phyloP scores from a whole-genome alignment of 2,113 vertebrate genomes.

The Lipophrys pholis region DNA sequence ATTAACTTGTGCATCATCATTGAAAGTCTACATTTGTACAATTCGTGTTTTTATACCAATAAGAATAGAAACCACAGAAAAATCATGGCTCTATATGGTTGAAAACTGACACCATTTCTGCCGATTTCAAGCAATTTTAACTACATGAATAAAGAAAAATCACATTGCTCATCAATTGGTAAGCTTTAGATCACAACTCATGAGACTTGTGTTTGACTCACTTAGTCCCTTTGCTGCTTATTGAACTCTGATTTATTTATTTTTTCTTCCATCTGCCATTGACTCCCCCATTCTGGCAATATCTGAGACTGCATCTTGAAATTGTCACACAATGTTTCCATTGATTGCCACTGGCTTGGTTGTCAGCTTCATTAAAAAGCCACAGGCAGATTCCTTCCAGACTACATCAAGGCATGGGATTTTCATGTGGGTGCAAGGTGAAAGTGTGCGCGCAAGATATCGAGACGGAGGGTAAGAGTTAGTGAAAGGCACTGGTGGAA shows the following conservation, averaged over 20 bases:
- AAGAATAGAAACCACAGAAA: no score
- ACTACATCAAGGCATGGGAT: slow-evolving; percentile 25
- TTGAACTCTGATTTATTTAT: slow-evolving; percentile 15
- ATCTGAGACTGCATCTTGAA: slow-evolving; percentile 48
- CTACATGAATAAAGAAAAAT: slow-evolving; percentile 2
- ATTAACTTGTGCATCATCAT: no score
- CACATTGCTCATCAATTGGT: neutral
- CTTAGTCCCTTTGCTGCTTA: slow-evolving; percentile 15
- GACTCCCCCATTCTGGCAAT: slow-evolving; percentile 42
- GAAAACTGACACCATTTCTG: no score
- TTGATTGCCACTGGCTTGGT: slow-evolving; percentile 45
- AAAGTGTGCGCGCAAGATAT: slow-evolving; percentile 16
- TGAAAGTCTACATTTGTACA: no score
- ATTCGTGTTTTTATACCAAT: no score
- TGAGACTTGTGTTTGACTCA: slow-evolving; percentile 44
- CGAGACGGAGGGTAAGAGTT: slow-evolving; percentile 20
- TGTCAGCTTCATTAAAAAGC: slow-evolving; percentile 59
- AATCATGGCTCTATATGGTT: no score
- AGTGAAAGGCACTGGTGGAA: slow-evolving; percentile 28
- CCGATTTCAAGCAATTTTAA: no score
- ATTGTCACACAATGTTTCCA: slow-evolving; percentile 44
- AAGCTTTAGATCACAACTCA: neutral
- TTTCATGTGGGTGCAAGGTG: slow-evolving; percentile 42
- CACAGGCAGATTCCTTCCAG: slow-evolving; percentile 42
- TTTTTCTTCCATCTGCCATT: slow-evolving; percentile 25